These are phyloP conservation scores for Etheostoma nigrum DNA, from an alignment of 2,797 vertebrate species.

Conservation along the genomic window DNA sequence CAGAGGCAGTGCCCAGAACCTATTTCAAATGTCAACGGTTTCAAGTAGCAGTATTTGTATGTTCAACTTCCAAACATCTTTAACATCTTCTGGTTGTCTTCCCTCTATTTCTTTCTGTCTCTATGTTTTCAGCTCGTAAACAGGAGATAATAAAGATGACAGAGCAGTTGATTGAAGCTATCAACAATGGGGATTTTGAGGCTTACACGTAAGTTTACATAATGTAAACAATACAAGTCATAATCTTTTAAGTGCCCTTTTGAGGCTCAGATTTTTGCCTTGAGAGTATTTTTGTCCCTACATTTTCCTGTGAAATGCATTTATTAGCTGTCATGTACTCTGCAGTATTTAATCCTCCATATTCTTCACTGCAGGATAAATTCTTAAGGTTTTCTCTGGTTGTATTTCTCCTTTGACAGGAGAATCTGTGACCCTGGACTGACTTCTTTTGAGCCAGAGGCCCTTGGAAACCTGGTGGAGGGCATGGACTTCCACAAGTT, in stretches of 20 bases:
- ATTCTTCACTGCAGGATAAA: neutral
- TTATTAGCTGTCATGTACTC: neutral
- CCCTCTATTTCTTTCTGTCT: neutral
- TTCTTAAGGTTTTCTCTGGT: neutral
- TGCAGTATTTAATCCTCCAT: neutral
- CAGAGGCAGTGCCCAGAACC: slow-evolving; percentile 12
- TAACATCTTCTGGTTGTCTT: slow-evolving; percentile 20
- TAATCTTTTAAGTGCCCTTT: neutral
- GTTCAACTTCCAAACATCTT: slow-evolving; percentile 21
- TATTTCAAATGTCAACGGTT: slow-evolving; percentile 47
- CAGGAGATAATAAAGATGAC: slow-evolving; percentile 99
- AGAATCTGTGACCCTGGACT: slow-evolving; percentile 99
- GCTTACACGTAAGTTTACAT: slow-evolving; percentile 94
- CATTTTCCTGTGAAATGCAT: neutral
- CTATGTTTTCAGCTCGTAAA: slow-evolving; percentile 90
- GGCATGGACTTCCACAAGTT: slow-evolving; percentile 99
- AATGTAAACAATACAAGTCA: neutral
- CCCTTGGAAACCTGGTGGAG: slow-evolving; percentile 98
- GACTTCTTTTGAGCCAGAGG: slow-evolving; percentile 99
- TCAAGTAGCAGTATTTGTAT: neutral
- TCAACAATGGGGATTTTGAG: slow-evolving; percentile 99
- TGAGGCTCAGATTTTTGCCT: neutral
- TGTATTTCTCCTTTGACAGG: slow-evolving; percentile 77
- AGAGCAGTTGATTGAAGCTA: slow-evolving; percentile 98
- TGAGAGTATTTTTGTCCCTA: neutral